Evolutionary conservation across 1,140 invertebrate genomes (phyloP).

Genomic region (Amyelois transitella): DNA sequence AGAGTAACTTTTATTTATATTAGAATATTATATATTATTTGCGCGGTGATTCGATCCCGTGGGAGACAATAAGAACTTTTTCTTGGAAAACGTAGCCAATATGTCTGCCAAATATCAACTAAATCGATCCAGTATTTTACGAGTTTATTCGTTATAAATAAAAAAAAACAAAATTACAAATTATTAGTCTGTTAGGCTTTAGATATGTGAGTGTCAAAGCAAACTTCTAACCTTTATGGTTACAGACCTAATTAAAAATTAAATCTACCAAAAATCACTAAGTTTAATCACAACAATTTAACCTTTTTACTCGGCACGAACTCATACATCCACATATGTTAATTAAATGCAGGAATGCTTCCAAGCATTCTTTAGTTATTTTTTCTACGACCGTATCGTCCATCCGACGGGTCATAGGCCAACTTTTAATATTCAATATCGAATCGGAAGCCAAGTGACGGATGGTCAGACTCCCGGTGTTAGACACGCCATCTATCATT

Average conservation of each 20-base stretch:
- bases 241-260: too few species aligned
- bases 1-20: too few species aligned
- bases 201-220: too few species aligned
- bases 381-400: background rate
- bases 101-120: background rate
- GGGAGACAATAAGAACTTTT: too few species aligned
- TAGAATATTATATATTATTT: too few species aligned
- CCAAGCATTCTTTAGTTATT: background rate
- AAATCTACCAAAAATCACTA: too few species aligned
- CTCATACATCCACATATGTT: background rate
- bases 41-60: too few species aligned
- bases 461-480: slow-evolving; percentile 20
- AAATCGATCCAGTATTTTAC: background rate
- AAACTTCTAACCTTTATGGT: too few species aligned
- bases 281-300: too few species aligned
- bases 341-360: background rate
- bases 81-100: too few species aligned
- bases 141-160: too few species aligned
- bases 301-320: background rate
- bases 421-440: slow-evolving; percentile 17
- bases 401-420: slow-evolving; percentile 7
- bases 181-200: too few species aligned
- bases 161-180: background rate
- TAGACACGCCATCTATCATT: slow-evolving; percentile 5
- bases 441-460: slow-evolving; percentile 14